phyloP scores from a whole-genome alignment of 2,888 invertebrate species.

The Pasiphila rectangulata region DNA sequence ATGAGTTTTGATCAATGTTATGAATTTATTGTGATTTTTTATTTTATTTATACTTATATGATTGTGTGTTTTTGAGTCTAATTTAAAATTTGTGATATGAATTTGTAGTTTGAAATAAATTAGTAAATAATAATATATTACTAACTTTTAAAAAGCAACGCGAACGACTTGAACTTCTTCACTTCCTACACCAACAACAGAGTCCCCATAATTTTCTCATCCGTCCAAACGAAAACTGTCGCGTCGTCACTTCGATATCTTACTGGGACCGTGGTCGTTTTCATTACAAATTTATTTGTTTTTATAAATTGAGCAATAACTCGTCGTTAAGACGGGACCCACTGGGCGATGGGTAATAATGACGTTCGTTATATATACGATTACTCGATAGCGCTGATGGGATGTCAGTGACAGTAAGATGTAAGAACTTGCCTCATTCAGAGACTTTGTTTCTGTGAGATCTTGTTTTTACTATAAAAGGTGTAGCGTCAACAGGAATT shows the following conservation, averaged over 20 bases:
- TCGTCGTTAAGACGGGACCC: constrained; percentile 51
- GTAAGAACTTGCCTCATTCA: constrained; percentile 20
- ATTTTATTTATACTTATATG: too few species aligned
- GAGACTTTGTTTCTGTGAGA: neutral
- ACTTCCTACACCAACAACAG: too few species aligned
- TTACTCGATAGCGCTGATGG: constrained; percentile 43
- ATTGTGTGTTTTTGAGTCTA: too few species aligned
- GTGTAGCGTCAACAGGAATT: too few species aligned
- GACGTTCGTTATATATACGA: constrained; percentile 58
- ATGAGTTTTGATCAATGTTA: too few species aligned
- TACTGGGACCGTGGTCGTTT: constrained; percentile 28
- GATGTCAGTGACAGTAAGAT: constrained; percentile 14
- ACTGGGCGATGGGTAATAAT: constrained; percentile 55
- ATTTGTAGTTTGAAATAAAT: too few species aligned
- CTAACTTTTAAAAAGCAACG: neutral
- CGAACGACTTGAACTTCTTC: too few species aligned
- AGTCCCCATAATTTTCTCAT: neutral
- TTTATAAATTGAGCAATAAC: constrained; percentile 66
- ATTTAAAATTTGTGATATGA: too few species aligned
- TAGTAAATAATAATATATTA: too few species aligned
- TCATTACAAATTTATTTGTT: constrained; percentile 40
- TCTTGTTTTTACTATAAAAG: neutral
- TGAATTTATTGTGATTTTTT: too few species aligned
- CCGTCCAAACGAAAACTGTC: constrained; percentile 6
- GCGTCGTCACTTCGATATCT: constrained; percentile 29